These are phyloP conservation scores for Tanytarsus gracilentus DNA, from an alignment of 2,888 invertebrate genomes.

Conservation along the genomic window DNA sequence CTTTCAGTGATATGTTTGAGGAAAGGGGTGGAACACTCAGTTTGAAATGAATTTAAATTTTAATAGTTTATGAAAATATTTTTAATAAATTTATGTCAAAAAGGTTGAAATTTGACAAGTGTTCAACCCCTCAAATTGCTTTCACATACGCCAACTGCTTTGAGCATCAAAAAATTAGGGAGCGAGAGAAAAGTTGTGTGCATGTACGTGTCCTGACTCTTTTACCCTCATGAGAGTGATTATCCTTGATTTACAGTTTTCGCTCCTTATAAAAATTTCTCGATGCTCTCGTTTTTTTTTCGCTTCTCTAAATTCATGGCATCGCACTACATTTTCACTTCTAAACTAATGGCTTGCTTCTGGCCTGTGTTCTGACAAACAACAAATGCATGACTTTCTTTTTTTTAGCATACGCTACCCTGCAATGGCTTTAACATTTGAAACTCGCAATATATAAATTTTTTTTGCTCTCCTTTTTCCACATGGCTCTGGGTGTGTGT, in stretches of 20 bases:
- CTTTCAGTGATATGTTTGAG: too few relatives aligned
- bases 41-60: too few relatives aligned
- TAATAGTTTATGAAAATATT: too few relatives aligned
- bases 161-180: neutral
- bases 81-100: too few relatives aligned
- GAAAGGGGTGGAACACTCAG: too few relatives aligned
- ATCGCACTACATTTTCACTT: slow-evolving; percentile 20
- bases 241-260: slow-evolving; percentile 29
- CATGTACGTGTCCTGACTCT: slow-evolving; percentile 20
- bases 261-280: slow-evolving; percentile 4
- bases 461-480: neutral
- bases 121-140: too few relatives aligned
- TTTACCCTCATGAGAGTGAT: slow-evolving; percentile 22
- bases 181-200: neutral
- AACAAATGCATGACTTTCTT: too few relatives aligned
- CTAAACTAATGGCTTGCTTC: slow-evolving; percentile 4
- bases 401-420: neutral
- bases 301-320: neutral
- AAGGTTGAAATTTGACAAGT: neutral
- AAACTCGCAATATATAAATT: neutral
- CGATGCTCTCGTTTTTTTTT: neutral
- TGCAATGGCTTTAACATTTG: neutral
- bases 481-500: neutral
- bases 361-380: slow-evolving; percentile 8
- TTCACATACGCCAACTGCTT: neutral